Evolutionary conservation across 2,888 invertebrate species (phyloP).

Genomic region (Lottia scabra): DNA sequence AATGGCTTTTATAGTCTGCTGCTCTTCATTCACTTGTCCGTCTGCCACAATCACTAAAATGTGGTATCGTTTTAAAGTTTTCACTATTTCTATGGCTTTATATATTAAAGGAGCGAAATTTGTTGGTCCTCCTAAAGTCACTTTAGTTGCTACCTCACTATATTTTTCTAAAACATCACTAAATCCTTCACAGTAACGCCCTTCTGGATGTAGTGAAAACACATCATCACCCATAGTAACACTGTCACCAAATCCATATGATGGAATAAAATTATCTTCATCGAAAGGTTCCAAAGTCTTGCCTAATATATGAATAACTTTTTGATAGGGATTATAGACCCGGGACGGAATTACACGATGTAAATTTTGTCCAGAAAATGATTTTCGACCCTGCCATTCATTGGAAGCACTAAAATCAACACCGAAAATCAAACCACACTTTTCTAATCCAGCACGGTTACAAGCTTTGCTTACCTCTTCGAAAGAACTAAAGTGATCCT

Average conservation of each 20-base stretch:
- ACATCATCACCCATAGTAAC: constrained; percentile 57
- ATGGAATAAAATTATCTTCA: constrained; percentile 60
- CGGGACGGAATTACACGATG: constrained; percentile 65
- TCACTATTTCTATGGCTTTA: constrained; percentile 71
- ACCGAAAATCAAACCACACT: constrained; percentile 72
- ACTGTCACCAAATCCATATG: constrained; percentile 67
- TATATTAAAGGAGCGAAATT: constrained; percentile 72
- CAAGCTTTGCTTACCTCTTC: constrained; percentile 68
- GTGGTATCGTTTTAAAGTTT: constrained; percentile 54
- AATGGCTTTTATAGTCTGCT: constrained; percentile 70
- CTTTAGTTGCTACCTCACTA: constrained; percentile 67
- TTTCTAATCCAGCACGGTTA: constrained; percentile 70
- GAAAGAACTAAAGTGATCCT: constrained; percentile 66
- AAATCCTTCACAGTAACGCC: constrained; percentile 55
- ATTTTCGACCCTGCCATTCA: constrained; percentile 72
- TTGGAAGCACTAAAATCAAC: constrained; percentile 73
- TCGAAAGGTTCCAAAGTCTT: constrained; percentile 64
- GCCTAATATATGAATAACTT: constrained; percentile 65
- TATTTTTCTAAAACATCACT: constrained; percentile 67
- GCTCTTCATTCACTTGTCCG: constrained; percentile 72
- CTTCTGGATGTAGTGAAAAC: constrained; percentile 54
- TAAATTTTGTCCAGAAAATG: constrained; percentile 69
- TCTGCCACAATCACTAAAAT: constrained; percentile 72
- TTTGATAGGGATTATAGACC: constrained; percentile 71
- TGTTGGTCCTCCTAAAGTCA: constrained; percentile 72